Evolutionary conservation across 2,113 vertebrate species (phyloP).

Genomic region (Pogonocichla stellata): DNA sequence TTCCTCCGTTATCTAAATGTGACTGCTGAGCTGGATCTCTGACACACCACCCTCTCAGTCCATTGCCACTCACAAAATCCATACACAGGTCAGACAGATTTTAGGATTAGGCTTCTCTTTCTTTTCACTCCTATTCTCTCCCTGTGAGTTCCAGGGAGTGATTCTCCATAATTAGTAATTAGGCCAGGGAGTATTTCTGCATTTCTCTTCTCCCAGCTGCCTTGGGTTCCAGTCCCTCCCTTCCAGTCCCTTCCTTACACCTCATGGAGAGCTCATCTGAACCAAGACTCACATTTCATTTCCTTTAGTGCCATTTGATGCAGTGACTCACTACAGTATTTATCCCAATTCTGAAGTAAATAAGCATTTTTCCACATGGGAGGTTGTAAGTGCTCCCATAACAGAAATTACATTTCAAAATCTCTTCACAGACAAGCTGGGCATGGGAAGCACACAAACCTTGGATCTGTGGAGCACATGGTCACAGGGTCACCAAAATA

Average conservation of each 20-base stretch:
- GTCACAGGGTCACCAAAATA: neutral
- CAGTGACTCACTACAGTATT: neutral
- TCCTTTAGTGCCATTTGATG: neutral
- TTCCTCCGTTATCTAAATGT: neutral
- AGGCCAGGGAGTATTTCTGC: neutral
- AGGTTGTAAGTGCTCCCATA: neutral
- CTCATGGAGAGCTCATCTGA: neutral
- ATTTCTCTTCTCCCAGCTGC: neutral
- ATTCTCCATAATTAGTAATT: neutral
- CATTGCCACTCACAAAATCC: neutral
- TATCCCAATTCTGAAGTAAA: neutral
- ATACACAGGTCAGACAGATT: neutral
- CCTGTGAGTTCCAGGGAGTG: neutral
- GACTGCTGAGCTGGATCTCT: neutral
- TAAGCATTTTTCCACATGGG: neutral
- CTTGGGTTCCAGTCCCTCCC: neutral
- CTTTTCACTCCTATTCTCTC: neutral
- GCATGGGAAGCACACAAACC: neutral
- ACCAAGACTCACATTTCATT: neutral
- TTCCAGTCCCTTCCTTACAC: neutral
- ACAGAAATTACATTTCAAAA: neutral
- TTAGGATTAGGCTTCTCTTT: neutral
- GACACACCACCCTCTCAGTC: fast-evolving
- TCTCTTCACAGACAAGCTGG: neutral
- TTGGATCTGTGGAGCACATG: fast-evolving